Conservation (phyloP, 2,888 invertebrate genomes). For the Quadriops clusia region DNA sequence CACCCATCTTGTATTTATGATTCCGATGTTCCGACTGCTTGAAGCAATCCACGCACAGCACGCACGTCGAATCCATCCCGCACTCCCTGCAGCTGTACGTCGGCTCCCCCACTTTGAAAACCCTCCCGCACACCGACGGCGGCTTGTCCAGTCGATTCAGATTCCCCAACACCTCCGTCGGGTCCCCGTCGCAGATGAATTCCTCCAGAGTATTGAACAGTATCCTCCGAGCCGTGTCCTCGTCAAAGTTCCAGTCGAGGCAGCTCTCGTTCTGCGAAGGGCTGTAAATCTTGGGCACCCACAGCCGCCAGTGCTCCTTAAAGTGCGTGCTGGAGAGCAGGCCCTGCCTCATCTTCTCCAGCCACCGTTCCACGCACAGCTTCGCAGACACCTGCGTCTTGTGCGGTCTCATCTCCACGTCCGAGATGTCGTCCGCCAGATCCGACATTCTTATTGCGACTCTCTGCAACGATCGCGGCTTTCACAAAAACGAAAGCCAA, state of each 20-base stretch:
- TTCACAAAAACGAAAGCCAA: too few relatives aligned
- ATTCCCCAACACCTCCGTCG: constrained; percentile 47
- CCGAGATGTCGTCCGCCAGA: too few relatives aligned
- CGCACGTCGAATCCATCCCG: constrained; percentile 95
- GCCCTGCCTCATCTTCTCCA: constrained; percentile 47
- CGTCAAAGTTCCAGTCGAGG: constrained; percentile 64
- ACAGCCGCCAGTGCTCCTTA: constrained; percentile 58
- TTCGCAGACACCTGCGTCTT: too few relatives aligned
- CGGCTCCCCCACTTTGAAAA: constrained; percentile 94
- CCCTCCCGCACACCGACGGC: constrained; percentile 82
- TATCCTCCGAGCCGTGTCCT: constrained; percentile 53
- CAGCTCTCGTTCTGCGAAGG: constrained; percentile 57
- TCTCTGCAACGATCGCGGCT: too few relatives aligned
- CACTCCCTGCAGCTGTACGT: constrained; percentile 97
- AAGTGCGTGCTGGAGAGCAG: constrained; percentile 50
- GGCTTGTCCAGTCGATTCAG: constrained; percentile 55
- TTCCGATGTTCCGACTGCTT: constrained; percentile 83
- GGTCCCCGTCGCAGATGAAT: constrained; percentile 68
- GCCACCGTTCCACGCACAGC: constrained; percentile 47
- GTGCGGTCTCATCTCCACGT: too few relatives aligned
- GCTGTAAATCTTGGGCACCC: constrained; percentile 62
- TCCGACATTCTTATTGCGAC: too few relatives aligned
- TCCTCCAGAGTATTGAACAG: constrained; percentile 67
- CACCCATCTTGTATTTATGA: constrained; percentile 94
- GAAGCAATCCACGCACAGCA: constrained; percentile 95